Percentiles rank a stretch among this genome's conserved stretches.
Conservation (phyloP, 2,113 vertebrate genomes). For the Hemiprocne comata region DNA sequence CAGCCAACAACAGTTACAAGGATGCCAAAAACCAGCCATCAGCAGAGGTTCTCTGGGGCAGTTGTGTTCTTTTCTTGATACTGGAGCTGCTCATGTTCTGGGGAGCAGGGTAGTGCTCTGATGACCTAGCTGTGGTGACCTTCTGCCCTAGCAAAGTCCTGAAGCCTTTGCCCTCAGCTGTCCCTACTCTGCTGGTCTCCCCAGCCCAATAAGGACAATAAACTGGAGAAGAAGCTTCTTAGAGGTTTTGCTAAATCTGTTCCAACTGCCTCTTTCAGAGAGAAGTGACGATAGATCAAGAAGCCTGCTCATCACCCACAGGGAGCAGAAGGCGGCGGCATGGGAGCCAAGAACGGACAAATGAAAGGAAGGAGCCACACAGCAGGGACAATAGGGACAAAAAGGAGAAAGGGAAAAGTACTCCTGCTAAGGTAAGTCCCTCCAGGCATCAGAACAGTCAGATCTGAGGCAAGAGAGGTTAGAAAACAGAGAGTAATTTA, state of each 20-base stretch:
- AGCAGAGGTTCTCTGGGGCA: background rate
- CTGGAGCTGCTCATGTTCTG: background rate
- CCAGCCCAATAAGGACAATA: background rate
- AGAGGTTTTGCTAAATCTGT: background rate
- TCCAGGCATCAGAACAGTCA: background rate
- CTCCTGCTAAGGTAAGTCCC: slow-evolving; percentile 66
- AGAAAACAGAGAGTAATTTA: background rate
- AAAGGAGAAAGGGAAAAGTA: slow-evolving; percentile 70
- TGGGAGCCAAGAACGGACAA: slow-evolving; percentile 67
- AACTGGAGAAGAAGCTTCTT: background rate
- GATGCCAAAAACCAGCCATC: background rate
- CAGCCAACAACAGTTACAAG: background rate
- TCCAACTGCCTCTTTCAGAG: slow-evolving; percentile 65
- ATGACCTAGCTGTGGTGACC: background rate
- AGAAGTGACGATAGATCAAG: slow-evolving; percentile 76
- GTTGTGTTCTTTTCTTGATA: background rate
- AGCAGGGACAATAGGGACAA: slow-evolving; percentile 76
- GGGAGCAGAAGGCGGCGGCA: slow-evolving; percentile 68
- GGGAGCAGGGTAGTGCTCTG: background rate
- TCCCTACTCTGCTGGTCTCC: background rate
- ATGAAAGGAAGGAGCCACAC: slow-evolving; percentile 71
- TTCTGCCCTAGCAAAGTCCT: background rate
- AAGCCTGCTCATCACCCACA: slow-evolving; percentile 63
- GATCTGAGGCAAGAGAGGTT: background rate
- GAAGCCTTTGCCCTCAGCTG: background rate